Base-by-base conservation (phyloP, 1,140 invertebrate genomes). In the Cotesia glomerata region DNA sequence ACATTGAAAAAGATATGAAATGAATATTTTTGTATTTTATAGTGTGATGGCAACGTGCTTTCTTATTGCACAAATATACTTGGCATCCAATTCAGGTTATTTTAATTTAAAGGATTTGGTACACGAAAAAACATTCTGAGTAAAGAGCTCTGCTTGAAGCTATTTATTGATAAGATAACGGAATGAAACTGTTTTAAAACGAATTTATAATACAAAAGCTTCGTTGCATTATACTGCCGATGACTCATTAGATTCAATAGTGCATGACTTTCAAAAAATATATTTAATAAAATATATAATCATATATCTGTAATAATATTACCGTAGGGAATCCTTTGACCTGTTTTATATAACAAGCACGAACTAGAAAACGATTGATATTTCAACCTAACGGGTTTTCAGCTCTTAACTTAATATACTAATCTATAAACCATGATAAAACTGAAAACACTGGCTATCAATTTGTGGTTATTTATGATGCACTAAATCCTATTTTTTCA, bases 311-410 rank as follows among this genome's bases (percentile, higher is more conserved):
- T 54, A 14, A 5, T 54, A 14, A 16, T 54, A 54, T 39, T 63
- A 34, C 61, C 61, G n/a, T 35, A 16, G 61, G 45, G 39, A 65
- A 45, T 45, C 39, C 39, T 45, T 5, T 65, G 45, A 16, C 63
- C 36, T 65, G 18, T 16, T 65, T 8, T 45, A 39, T 5, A 39
- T n/a, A 39, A 32, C 14, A 39, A 16, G 36, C 62, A 64, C 16
- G 13, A 39, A 64, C 34, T 14, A 36, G 14, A 64, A 45, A 39
- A 65, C 39, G 58, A 71, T 71, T 71, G 69, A 71, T 71, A 71
- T 71, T 63, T 71, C 39, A 26, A 34, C 8, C 58, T 45, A 59
- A 63, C 58, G 58, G 69, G 26, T 56, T 9, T 45, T 14, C 39
- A 45, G 11, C 7, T 45, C 39, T 45, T 45, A 45, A 45, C 8